Evolutionary conservation across 2,113 vertebrate species (phyloP), one percentile per base, ranked within the genome.

Genomic region (Numida meleagris): DNA sequence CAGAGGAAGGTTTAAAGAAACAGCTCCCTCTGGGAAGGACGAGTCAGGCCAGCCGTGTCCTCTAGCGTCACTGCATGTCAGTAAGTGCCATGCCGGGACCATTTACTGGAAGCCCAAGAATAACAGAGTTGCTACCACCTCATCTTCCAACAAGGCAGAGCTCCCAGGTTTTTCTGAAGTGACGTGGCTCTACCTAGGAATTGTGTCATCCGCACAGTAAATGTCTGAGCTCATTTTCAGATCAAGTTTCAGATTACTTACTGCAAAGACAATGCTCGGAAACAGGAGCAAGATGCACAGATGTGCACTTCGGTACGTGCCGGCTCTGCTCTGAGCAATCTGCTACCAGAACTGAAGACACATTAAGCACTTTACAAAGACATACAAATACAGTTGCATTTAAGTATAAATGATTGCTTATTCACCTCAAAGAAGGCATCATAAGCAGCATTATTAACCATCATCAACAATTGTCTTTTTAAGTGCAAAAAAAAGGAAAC

Each of bases 201-300:
- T 6, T 71, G 71, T 59, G 82, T 14, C 66, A 94, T 4, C 11
- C 43, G 34, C 71, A 27, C 12, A 59, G 81, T 20, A 48, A 62
- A 57, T 5, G 88, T 36, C 85, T 74, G 27, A 59, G 68, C 72
- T 88, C 57, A 94, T 91, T 83, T 91, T 94, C 88, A 88, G 87
- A 92, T 76, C 3, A 5, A 31, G 63, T 63, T 94, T 59, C 87
- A 94, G 91, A 89, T 94, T 80, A 82, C 85, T 93, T 71, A 80
- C 87, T 86, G 67, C 65, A 80, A 93, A 86, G 91, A 91, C 80
- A 94, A 84, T 55, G 67, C 46, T 40, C 84, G 94, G 95, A 92
- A 94, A 62, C n/a, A 1, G 51, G 38, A 93, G 86, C 81, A 68
- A 57, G 14, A 4, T 2, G 50, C 81, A 88, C 42, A 88, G 87